Base-by-base conservation (phyloP, 1,140 invertebrate genomes). In the Pseudobourletiella spinata region DNA sequence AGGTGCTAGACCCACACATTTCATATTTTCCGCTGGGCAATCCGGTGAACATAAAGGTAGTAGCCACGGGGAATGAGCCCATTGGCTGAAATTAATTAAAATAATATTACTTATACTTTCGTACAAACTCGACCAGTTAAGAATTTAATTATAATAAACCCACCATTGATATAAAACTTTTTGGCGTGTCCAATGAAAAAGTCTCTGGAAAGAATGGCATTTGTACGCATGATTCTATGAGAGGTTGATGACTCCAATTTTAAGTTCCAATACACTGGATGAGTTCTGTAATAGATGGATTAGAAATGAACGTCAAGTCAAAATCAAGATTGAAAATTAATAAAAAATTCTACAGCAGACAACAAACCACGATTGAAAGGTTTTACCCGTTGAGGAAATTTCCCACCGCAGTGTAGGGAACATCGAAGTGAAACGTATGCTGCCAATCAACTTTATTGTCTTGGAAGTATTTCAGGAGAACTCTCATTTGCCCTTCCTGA, bases 211-310 rank as follows among this genome's bases (percentile, higher is more conserved):
- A 63, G 35, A 48, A 59, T 42, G 8, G 54, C 50, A 22, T 59
- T 56, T 20, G 60, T 66, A 3, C 50, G 48, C n/a, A 42, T 24
- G 4, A 48, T 35, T 14, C 46, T 18, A 18, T 64, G 30, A 25
- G 35, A 18, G n/a, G 16, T 55, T 14, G 42, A 48, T 1, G 59
- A 59, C 25, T 66, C 60, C 16, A 62, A 18, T 56, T 56, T 30
- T 15, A 66, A 24, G 29, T 66, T 66, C 60, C 60, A 66, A 26
- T 59, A 66, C 0, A 66, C 43, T 2, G 64, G 64, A 28, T 59
- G 48, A 15, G 60, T 18, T 24, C 26, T 42, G 26, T 52, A 39
- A 35, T 26, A 29, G n/a, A n/a, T n/a, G n/a, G n/a, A n/a, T n/a
- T n/a, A n/a, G n/a, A n/a, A n/a, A n/a, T n/a, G n/a, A n/a, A n/a